These are phyloP conservation scores for Lacerta viridis DNA, from an alignment of 2,797 vertebrate species.

Conservation along the genomic window DNA sequence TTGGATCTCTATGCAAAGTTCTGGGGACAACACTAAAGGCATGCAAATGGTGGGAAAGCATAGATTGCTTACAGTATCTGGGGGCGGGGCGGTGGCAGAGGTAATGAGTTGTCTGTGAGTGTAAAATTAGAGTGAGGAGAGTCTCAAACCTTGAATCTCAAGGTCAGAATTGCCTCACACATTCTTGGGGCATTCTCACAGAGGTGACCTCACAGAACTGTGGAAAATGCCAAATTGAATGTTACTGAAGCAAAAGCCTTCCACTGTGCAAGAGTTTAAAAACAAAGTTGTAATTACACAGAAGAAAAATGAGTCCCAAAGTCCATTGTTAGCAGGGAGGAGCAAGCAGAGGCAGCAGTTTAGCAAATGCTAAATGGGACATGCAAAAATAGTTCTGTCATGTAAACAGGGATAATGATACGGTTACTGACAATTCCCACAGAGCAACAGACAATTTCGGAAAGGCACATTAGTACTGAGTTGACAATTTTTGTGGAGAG, in stretches of 20 bases:
- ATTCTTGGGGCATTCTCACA: constrained; percentile 45
- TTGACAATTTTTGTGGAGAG: constrained; percentile 39
- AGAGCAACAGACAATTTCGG: constrained; percentile 60
- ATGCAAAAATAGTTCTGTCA: constrained; percentile 69
- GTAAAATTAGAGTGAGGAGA: constrained; percentile 30
- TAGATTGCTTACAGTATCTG: constrained; percentile 21
- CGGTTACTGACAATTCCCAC: constrained; percentile 62
- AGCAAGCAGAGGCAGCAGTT: constrained; percentile 66
- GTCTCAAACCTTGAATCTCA: constrained; percentile 35
- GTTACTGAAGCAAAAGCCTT: constrained; percentile 37
- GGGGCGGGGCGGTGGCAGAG: not conserved
- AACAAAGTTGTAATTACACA: constrained; percentile 61
- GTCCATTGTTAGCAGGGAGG: constrained; percentile 69
- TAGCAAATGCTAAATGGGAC: constrained; percentile 73
- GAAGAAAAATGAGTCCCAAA: constrained; percentile 54
- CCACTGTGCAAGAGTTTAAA: constrained; percentile 61
- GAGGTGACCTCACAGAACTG: constrained; percentile 37
- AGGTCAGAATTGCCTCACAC: constrained; percentile 33
- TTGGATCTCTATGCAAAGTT: not conserved
- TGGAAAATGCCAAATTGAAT: constrained; percentile 34
- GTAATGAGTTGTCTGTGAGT: constrained; percentile 9
- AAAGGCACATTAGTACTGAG: constrained; percentile 50
- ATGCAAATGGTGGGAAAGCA: not conserved
- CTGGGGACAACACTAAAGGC: not conserved
- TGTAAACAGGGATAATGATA: constrained; percentile 73